Percentiles rank a stretch among this genome's conserved stretches.
Evolutionary conservation across 2,888 invertebrate genomes (phyloP).

Genomic region (Meta bourneti): DNA sequence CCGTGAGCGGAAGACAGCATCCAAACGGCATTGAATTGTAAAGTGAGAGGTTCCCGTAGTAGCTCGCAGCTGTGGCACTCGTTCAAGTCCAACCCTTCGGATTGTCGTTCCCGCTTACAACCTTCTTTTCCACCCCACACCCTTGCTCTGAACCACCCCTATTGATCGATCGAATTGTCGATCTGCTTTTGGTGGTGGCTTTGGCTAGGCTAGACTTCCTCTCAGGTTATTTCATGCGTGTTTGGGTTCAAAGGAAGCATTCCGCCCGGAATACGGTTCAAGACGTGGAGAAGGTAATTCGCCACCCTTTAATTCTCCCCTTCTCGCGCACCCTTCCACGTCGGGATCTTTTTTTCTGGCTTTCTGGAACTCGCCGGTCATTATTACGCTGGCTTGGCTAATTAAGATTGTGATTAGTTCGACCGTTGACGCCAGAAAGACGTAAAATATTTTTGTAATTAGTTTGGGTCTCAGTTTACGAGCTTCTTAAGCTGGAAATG

Average conservation of each 20-base stretch:
- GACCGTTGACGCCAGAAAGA: conserved; percentile 31
- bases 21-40: conserved; percentile 49
- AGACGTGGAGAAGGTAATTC: not conserved
- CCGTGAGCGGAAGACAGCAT: conserved; percentile 30
- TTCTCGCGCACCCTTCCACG: not conserved
- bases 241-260: conserved; percentile 45
- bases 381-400: conserved; percentile 44
- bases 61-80: conserved; percentile 38
- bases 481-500: not conserved
- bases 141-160: conserved; percentile 14
- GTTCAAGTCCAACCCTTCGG: conserved; percentile 34
- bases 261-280: not conserved
- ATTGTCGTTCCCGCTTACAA: not conserved
- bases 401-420: conserved; percentile 58
- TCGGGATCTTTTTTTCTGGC: not conserved
- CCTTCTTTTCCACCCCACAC: conserved; percentile 10
- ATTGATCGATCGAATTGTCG: conserved; percentile 44
- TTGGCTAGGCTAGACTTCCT: conserved; percentile 13
- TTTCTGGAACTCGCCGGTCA: conserved; percentile 12
- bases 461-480: conserved; percentile 35
- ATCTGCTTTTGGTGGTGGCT: not conserved
- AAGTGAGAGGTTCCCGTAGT: conserved; percentile 36
- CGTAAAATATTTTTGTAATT: conserved; percentile 64
- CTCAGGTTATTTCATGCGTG: conserved; percentile 63
- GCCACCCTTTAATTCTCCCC: not conserved